Evolutionary conservation across 2,888 invertebrate species (phyloP).

Genomic region (Criorhina ranunculi): DNA sequence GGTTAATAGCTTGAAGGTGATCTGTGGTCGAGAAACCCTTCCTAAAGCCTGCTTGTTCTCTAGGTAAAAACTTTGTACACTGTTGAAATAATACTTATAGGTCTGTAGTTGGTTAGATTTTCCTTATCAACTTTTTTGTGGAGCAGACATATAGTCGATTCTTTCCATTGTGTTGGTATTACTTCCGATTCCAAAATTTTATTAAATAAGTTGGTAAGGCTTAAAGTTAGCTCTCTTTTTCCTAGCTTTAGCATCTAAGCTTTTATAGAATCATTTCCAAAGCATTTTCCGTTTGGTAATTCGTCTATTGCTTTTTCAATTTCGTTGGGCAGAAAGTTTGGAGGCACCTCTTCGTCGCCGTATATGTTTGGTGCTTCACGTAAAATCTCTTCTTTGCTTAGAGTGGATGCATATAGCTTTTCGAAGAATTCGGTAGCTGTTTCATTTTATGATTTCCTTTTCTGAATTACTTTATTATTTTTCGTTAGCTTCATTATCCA

Average conservation of each 20-base stretch:
- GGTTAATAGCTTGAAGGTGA: too few species aligned
- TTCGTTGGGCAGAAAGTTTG: too few species aligned
- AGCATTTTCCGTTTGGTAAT: slow-evolving; percentile 1
- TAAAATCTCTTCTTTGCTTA: background rate
- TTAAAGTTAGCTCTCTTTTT: background rate
- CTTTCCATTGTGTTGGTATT: too few species aligned
- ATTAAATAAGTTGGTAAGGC: background rate
- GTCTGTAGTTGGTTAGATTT: too few species aligned
- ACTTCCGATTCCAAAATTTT: too few species aligned
- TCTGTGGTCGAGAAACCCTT: too few species aligned
- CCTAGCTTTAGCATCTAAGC: background rate
- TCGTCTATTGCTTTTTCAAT: slow-evolving; percentile 5
- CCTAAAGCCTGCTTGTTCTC: too few species aligned
- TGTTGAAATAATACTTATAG: too few species aligned
- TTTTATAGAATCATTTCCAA: slow-evolving; percentile 5
- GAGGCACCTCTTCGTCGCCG: background rate
- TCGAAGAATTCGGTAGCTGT: too few species aligned
- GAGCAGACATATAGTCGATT: too few species aligned
- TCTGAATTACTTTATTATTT: background rate
- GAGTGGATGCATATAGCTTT: slow-evolving; percentile 1
- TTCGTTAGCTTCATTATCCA: background rate
- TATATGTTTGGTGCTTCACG: background rate
- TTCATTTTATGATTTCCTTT: background rate
- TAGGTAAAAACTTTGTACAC: too few species aligned
- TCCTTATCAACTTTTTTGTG: too few species aligned